A percentile compares a stretch with the other conserved stretches of the same genome.
Conservation (phyloP, 2,888 invertebrate genomes). For the Rhimphoctona megacephalus region DNA sequence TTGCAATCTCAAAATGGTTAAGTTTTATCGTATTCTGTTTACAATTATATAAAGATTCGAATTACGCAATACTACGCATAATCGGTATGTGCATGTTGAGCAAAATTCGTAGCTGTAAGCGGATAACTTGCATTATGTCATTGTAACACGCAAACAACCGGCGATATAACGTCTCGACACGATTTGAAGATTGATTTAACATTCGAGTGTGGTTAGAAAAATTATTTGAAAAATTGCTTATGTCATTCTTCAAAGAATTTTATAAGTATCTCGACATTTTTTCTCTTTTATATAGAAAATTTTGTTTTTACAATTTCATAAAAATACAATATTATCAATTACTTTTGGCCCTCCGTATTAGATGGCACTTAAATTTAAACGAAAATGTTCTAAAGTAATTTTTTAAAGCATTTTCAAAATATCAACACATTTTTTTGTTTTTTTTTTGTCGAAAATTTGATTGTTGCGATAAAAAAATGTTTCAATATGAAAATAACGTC, state of each 20-base stretch:
- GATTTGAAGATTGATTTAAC: slow-evolving; percentile 29
- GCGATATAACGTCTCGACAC: slow-evolving; percentile 27
- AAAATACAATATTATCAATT: neutral
- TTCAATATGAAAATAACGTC: no score
- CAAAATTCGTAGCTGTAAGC: slow-evolving; percentile 14
- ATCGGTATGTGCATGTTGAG: slow-evolving; percentile 12
- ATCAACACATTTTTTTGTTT: neutral
- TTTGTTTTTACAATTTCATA: neutral
- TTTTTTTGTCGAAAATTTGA: neutral
- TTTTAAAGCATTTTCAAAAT: neutral
- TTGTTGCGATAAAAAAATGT: neutral
- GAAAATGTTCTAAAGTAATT: neutral
- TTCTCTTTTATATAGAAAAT: neutral
- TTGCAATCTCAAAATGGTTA: neutral
- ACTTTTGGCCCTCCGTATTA: neutral
- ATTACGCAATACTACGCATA: slow-evolving; percentile 26
- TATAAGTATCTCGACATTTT: neutral
- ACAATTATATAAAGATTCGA: neutral
- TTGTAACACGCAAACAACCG: slow-evolving; percentile 29
- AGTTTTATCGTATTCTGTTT: slow-evolving; percentile 3
- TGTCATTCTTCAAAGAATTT: neutral
- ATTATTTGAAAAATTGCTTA: no score
- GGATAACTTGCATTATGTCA: slow-evolving; percentile 30
- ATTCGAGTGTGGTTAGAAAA: no score
- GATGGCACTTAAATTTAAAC: neutral